Percentiles rank a stretch among this genome's conserved stretches.
Evolutionary conservation across 2,797 vertebrate genomes (phyloP).

Genomic region (Sebastes vulpes): DNA sequence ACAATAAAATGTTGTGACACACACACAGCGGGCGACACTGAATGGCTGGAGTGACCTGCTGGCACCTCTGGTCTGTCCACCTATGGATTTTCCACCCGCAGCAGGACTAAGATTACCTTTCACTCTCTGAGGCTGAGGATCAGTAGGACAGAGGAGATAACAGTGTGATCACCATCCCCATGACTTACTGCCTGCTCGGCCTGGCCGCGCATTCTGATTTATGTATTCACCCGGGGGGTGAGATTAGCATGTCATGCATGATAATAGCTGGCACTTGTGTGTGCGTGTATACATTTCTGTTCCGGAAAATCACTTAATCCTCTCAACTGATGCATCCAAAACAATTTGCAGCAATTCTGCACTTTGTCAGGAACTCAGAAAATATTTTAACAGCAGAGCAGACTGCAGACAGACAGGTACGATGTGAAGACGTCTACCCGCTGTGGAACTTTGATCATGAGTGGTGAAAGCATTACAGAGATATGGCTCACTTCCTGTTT

Average conservation of each 20-base stretch:
- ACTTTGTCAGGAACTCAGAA: constrained; percentile 11
- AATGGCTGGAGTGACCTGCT: constrained; percentile 26
- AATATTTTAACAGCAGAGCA: not conserved
- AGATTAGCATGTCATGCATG: constrained; percentile 71
- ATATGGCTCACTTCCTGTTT: constrained; percentile 64
- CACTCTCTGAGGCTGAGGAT: constrained; percentile 52
- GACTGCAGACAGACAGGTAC: not conserved
- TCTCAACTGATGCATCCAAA: constrained; percentile 34
- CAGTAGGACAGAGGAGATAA: constrained; percentile 67
- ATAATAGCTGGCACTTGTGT: constrained; percentile 43
- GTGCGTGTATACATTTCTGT: constrained; percentile 27
- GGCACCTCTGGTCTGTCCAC: constrained; percentile 27
- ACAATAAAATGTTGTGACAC: constrained; percentile 28
- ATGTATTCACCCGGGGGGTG: constrained; percentile 57
- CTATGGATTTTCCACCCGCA: constrained; percentile 61
- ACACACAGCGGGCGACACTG: constrained; percentile 7
- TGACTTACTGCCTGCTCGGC: constrained; percentile 55
- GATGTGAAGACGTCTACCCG: not conserved
- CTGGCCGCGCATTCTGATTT: constrained; percentile 46
- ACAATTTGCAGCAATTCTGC: constrained; percentile 16
- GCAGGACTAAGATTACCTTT: constrained; percentile 71
- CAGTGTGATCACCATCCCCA: constrained; percentile 62
- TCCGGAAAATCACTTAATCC: constrained; percentile 42
- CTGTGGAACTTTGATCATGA: constrained; percentile 7
- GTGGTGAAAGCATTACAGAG: not conserved